A percentile compares a stretch with the other conserved stretches of the same genome.
Conservation (phyloP, 30 jellyfish, hydroid and myxozoan genomes). For the Pelagia noctiluca region DNA sequence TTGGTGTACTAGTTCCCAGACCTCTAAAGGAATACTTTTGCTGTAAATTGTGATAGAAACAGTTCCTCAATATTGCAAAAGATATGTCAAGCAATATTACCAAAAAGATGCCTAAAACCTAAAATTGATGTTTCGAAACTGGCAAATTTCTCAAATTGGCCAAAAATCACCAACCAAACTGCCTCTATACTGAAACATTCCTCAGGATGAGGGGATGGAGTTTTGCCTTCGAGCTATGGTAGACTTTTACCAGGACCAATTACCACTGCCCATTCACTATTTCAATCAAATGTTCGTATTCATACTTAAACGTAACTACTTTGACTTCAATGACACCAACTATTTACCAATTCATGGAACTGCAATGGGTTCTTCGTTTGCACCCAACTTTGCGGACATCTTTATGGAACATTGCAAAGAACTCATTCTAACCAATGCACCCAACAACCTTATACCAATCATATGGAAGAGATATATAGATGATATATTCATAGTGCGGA, state of each 20-base stretch:
- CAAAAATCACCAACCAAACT: no score
- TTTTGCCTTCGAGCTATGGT: background rate
- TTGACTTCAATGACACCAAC: background rate
- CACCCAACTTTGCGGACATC: background rate
- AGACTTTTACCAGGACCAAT: background rate
- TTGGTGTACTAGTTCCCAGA: no score
- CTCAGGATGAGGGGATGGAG: background rate
- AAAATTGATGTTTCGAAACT: no score
- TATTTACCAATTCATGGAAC: background rate
- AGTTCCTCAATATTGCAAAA: no score
- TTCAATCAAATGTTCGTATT: background rate
- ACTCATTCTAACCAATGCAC: background rate
- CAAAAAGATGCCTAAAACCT: no score
- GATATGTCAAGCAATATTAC: no score
- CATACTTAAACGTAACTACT: background rate
- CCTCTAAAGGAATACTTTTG: no score
- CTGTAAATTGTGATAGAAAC: no score
- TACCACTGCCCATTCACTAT: background rate
- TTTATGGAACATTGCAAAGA: background rate
- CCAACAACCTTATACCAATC: background rate
- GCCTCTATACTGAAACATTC: background rate
- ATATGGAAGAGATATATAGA: background rate
- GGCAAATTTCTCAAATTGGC: no score
- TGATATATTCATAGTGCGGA: background rate
- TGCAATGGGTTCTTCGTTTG: constrained; percentile 6